Percentiles rank a stretch among this genome's conserved stretches.
phyloP scores from a whole-genome alignment of 2,888 invertebrate species.

The Formica aserva region DNA sequence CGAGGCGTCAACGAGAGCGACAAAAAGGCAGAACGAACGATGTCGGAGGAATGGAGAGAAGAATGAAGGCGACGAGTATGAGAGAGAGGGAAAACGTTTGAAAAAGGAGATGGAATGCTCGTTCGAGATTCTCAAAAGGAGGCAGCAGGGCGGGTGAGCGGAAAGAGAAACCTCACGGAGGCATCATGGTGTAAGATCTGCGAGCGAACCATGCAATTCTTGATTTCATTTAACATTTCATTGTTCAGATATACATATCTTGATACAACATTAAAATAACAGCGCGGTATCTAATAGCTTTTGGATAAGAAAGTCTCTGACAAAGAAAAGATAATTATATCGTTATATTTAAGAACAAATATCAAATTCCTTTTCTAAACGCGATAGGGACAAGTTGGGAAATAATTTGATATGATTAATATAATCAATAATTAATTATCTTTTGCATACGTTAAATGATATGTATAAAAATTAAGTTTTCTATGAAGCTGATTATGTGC shows the following conservation, averaged over 20 bases:
- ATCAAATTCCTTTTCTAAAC: not conserved
- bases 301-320: slow-evolving; percentile 68
- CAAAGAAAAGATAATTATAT: slow-evolving; percentile 45
- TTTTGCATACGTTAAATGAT: no score
- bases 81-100: slow-evolving; percentile 56
- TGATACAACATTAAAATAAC: slow-evolving; percentile 70
- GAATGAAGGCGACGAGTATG: slow-evolving; percentile 11
- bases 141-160: slow-evolving; percentile 18
- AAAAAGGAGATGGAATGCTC: slow-evolving; percentile 27
- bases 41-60: slow-evolving; percentile 37
- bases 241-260: slow-evolving; percentile 70
- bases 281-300: slow-evolving; percentile 43
- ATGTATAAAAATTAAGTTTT: no score
- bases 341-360: not conserved
- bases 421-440: no score
- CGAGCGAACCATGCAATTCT: slow-evolving; percentile 59
- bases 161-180: slow-evolving; percentile 68
- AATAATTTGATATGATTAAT: no score
- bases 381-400: no score
- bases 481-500: no score
- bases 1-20: slow-evolving; percentile 61
- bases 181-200: slow-evolving; percentile 54
- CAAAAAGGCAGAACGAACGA: slow-evolving; percentile 38
- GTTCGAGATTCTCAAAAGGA: slow-evolving; percentile 13
- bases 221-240: slow-evolving; percentile 73